phyloP scores from a whole-genome alignment of 2,113 vertebrate species.

The Anser brachyrhynchus region DNA sequence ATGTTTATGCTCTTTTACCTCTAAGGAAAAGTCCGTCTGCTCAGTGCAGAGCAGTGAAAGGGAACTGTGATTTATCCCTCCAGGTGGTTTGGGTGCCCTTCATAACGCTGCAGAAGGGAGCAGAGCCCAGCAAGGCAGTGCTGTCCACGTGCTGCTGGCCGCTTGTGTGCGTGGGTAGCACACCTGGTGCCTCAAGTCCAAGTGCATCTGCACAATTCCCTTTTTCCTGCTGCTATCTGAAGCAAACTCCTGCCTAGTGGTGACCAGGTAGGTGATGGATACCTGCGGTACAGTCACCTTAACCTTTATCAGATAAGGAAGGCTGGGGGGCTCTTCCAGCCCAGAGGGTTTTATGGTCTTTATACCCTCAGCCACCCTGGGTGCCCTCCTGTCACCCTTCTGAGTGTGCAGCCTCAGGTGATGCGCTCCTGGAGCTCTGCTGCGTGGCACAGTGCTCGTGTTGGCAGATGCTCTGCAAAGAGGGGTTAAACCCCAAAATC shows the following conservation, averaged over 20 bases:
- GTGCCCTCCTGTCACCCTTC: no score
- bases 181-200: neutral
- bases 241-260: neutral
- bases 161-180: neutral
- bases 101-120: neutral
- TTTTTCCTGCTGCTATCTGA: neutral
- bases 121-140: neutral
- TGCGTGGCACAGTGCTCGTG: no score
- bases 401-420: no score
- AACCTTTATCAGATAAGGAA: neutral
- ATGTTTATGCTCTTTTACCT: neutral
- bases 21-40: neutral
- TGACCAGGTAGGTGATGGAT: neutral
- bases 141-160: neutral
- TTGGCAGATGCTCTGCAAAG: no score
- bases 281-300: neutral
- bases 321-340: no score
- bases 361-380: no score
- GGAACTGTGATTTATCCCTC: neutral
- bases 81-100: neutral
- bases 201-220: neutral
- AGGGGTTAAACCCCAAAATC: no score
- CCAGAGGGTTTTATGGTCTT: no score
- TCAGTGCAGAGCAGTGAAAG: neutral
- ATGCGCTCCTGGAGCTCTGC: no score